phyloP scores from a whole-genome alignment of 1,140 invertebrate species.

The Dryas iulia region DNA sequence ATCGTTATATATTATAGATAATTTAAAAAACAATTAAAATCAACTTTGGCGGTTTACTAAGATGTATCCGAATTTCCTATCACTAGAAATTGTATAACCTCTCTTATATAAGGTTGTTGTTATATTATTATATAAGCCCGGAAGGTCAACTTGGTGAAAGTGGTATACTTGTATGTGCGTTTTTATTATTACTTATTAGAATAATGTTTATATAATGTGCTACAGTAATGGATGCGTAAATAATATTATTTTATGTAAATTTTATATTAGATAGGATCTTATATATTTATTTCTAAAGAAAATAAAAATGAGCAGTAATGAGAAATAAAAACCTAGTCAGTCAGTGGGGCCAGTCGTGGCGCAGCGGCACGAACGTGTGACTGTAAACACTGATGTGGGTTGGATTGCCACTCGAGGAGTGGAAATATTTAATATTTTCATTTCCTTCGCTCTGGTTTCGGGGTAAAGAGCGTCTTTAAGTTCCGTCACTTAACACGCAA shows the following conservation, averaged over 20 bases:
- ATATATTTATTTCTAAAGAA: too few species aligned
- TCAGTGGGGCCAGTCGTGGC: background rate
- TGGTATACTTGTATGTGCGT: background rate
- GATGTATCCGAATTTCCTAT: conserved; percentile 5
- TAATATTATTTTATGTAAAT: background rate
- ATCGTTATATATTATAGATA: background rate
- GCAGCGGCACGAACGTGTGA: background rate
- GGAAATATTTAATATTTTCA: too few species aligned
- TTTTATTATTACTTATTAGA: background rate
- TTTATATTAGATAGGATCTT: background rate
- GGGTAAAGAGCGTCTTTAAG: too few species aligned
- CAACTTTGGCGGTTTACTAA: background rate
- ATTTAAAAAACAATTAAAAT: background rate
- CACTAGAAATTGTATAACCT: background rate
- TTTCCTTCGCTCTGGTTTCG: too few species aligned
- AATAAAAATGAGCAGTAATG: too few species aligned
- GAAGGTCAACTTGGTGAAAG: conserved; percentile 22
- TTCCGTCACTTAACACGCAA: too few species aligned
- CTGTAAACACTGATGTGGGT: background rate
- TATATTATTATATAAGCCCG: conserved; percentile 16
- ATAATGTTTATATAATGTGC: background rate
- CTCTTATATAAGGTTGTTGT: background rate
- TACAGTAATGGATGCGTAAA: background rate
- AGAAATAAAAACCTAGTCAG: too few species aligned
- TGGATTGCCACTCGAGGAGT: too few species aligned